These are phyloP conservation scores for Nautilus pompilius DNA, from an alignment of 1,140 invertebrate species.

Conservation along the genomic window DNA sequence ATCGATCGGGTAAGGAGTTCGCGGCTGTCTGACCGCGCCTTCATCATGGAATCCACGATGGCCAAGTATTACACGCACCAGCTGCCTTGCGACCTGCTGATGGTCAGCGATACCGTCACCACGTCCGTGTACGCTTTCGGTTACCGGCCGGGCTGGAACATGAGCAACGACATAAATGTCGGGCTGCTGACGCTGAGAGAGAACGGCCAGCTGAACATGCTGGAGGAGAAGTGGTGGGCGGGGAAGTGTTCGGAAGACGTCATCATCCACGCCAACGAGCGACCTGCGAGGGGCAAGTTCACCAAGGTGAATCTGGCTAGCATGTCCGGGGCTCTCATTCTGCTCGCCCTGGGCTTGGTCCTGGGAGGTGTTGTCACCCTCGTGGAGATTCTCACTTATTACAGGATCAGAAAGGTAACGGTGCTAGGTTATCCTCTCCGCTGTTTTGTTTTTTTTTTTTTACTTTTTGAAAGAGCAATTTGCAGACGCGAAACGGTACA, in stretches of 20 bases:
- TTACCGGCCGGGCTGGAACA: slow-evolving; percentile 6
- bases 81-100: slow-evolving; percentile 25
- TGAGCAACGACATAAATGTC: slow-evolving; percentile 11
- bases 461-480: no score
- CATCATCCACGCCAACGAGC: slow-evolving; percentile 11
- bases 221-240: slow-evolving; percentile 32
- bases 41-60: slow-evolving; percentile 91
- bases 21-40: slow-evolving; percentile 81
- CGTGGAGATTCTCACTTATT: slow-evolving; percentile 21
- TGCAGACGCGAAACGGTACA: no score
- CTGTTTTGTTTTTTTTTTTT: no score
- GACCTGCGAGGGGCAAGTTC: slow-evolving; percentile 11
- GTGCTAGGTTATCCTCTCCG: no score
- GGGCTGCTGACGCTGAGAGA: slow-evolving; percentile 22
- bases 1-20: slow-evolving; percentile 25
- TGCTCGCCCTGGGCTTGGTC: slow-evolving; percentile 26
- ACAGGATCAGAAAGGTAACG: no score
- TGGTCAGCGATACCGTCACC: slow-evolving; percentile 21
- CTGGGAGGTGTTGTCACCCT: slow-evolving; percentile 22
- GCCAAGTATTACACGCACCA: slow-evolving; percentile 58
- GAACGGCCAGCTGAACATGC: slow-evolving; percentile 17
- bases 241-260: slow-evolving; percentile 18
- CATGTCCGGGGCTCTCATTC: slow-evolving; percentile 33
- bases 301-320: slow-evolving; percentile 26
- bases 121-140: slow-evolving; percentile 23